Evolutionary conservation across 2,113 vertebrate species (phyloP).

Genomic region (Atrichornis clamosus): DNA sequence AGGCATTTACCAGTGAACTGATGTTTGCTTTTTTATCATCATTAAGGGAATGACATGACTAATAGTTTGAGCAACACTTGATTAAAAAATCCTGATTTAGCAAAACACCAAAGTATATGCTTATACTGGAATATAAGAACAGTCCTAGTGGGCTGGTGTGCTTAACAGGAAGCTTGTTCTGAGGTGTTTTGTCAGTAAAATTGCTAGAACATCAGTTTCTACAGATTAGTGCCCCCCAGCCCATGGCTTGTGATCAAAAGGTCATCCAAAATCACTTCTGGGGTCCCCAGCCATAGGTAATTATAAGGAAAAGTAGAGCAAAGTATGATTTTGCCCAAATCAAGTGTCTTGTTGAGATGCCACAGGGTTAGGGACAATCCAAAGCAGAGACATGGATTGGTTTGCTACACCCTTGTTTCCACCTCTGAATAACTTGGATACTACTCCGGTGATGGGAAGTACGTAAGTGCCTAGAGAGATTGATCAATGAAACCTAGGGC

Average conservation of each 20-base stretch:
- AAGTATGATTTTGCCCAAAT: not conserved
- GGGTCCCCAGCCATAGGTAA: not conserved
- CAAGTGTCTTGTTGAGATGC: not conserved
- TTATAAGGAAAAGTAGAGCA: not conserved
- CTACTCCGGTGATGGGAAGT: not conserved
- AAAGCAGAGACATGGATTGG: not conserved
- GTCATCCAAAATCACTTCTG: not conserved
- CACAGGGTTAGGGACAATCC: not conserved
- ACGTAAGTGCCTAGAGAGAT: not conserved
- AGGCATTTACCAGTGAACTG: not conserved
- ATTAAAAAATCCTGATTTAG: conserved; percentile 10
- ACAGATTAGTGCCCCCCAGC: not conserved
- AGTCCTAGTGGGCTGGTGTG: not conserved
- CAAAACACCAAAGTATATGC: not conserved
- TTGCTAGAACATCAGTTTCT: not conserved
- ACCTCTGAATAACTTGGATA: not conserved
- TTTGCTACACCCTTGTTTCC: not conserved
- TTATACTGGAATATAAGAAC: not conserved
- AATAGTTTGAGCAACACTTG: not conserved
- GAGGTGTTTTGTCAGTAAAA: not conserved
- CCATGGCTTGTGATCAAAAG: not conserved
- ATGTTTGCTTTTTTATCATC: not conserved
- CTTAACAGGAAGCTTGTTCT: not conserved
- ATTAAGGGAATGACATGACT: not conserved
- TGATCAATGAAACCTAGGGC: not conserved